Percentiles rank a stretch among this genome's conserved stretches.
Conservation (phyloP, 2,113 vertebrate genomes). For the Cisticola juncidis region DNA sequence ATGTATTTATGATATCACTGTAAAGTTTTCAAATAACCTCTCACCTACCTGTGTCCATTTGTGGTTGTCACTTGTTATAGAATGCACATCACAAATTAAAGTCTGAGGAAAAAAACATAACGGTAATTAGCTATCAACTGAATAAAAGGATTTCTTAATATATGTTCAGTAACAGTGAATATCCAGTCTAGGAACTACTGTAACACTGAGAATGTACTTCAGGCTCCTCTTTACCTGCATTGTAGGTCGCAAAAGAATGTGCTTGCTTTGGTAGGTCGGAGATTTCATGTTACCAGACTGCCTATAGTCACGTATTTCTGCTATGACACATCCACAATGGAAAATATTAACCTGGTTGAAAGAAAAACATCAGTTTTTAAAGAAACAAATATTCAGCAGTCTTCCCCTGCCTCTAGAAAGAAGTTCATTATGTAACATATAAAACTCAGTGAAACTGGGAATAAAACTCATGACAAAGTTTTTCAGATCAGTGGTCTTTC, state of each 20-base stretch:
- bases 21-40: not conserved
- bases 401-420: not conserved
- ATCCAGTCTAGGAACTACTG: not conserved
- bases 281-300: constrained; percentile 93
- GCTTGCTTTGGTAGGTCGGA: constrained; percentile 90
- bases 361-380: not conserved
- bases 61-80: constrained; percentile 98
- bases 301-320: constrained; percentile 95
- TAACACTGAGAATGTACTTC: not conserved
- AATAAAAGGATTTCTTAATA: not conserved
- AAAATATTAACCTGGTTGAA: constrained; percentile 94
- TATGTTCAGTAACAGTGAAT: not conserved
- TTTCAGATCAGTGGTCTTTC: not conserved
- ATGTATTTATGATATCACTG: not conserved
- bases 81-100: constrained; percentile 96
- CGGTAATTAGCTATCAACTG: not conserved
- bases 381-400: not conserved
- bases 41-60: constrained; percentile 96
- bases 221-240: constrained; percentile 86
- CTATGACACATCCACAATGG: constrained; percentile 96
- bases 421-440: not conserved
- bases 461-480: not conserved
- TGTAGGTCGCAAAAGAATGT: constrained; percentile 93
- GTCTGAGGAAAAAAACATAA: constrained; percentile 77
- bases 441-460: not conserved